These are phyloP conservation scores for Ascaphus truei DNA, from an alignment of 2,113 vertebrate genomes.

Conservation along the genomic window DNA sequence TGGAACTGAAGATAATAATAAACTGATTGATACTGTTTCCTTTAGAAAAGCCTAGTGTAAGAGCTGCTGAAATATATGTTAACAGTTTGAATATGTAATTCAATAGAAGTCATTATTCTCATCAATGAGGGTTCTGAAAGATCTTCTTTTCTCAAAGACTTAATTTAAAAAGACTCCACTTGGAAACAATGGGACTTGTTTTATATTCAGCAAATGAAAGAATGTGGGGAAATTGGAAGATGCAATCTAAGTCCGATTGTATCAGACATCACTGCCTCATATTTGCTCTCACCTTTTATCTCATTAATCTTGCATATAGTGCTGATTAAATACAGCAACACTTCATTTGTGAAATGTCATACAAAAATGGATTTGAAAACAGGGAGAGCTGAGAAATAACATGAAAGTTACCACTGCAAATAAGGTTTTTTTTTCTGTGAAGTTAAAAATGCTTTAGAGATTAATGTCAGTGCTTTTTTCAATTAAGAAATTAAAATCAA, in stretches of 20 bases:
- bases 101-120: slow-evolving; percentile 9
- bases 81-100: slow-evolving; percentile 20
- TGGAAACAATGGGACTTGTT: slow-evolving; percentile 1
- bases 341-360: slow-evolving; percentile 9
- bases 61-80: slow-evolving; percentile 25
- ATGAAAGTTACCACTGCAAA: too few relatives aligned
- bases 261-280: neutral
- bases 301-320: slow-evolving; percentile 11
- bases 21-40: slow-evolving; percentile 23
- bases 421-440: too few relatives aligned
- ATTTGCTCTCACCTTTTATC: slow-evolving; percentile 9
- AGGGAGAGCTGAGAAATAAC: neutral
- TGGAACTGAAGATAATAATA: slow-evolving; percentile 9
- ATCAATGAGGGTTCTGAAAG: slow-evolving; percentile 16
- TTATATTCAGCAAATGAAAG: slow-evolving; percentile 14
- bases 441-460: too few relatives aligned
- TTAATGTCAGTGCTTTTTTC: too few relatives aligned
- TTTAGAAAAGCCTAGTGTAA: neutral
- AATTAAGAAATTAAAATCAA: too few relatives aligned
- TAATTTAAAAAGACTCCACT: slow-evolving; percentile 14
- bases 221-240: slow-evolving; percentile 14
- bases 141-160: slow-evolving; percentile 24
- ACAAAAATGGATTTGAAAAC: neutral
- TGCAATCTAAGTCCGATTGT: slow-evolving; percentile 12
- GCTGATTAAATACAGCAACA: slow-evolving; percentile 24